Evolutionary conservation across 2,888 invertebrate genomes (phyloP).

Genomic region (Blera fallax): DNA sequence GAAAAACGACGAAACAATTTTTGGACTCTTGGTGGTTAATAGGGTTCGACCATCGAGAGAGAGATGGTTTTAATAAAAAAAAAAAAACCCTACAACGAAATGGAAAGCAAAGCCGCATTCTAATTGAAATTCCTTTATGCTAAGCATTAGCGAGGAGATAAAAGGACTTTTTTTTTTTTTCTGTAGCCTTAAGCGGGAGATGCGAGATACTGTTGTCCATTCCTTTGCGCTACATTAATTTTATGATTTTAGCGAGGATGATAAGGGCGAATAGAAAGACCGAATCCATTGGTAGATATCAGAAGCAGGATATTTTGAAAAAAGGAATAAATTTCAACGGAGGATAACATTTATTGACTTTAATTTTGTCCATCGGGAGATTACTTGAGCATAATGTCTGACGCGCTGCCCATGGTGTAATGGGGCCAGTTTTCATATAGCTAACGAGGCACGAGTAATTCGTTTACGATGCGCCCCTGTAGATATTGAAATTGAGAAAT

Average conservation of each 20-base stretch:
- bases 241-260: constrained; percentile 23
- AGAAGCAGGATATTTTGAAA: constrained; percentile 14
- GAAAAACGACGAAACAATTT: not conserved
- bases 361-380: constrained; percentile 55
- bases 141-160: constrained; percentile 39
- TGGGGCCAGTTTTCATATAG: constrained; percentile 2
- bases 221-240: constrained; percentile 54
- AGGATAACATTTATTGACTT: constrained; percentile 60
- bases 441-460: constrained; percentile 51
- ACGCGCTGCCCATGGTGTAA: not conserved
- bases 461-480: constrained; percentile 10
- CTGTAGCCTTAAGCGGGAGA: not conserved
- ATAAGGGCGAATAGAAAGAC: not conserved
- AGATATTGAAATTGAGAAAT: constrained; percentile 31
- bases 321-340: constrained; percentile 17
- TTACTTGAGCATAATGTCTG: constrained; percentile 11
- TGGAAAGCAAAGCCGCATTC: constrained; percentile 17
- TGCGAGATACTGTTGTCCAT: not conserved
- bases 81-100: not conserved
- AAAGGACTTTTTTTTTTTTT: constrained; percentile 21
- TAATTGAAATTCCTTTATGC: constrained; percentile 54
- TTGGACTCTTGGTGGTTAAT: constrained; percentile 32
- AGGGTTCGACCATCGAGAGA: constrained; percentile 38
- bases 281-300: constrained; percentile 10
- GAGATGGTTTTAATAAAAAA: constrained; percentile 3